A percentile compares a stretch with the other conserved stretches of the same genome.
Evolutionary conservation across 1,140 invertebrate species (phyloP).

Genomic region (Antheraea pernyi): DNA sequence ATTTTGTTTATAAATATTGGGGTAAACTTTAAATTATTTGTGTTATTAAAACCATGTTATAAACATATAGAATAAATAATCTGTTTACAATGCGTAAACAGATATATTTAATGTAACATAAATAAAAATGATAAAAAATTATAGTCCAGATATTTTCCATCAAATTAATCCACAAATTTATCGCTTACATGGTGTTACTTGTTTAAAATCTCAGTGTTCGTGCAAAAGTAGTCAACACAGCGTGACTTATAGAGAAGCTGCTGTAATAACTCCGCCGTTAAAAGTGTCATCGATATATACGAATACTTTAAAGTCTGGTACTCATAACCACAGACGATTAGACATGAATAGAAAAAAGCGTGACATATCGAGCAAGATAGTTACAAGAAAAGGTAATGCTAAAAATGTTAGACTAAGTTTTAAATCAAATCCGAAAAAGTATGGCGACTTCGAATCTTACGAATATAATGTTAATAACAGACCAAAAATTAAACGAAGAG

Average conservation of each 20-base stretch:
- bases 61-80: background rate
- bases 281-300: background rate
- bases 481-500: background rate
- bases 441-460: background rate
- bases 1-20: background rate
- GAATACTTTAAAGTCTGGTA: background rate
- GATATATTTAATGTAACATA: background rate
- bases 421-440: background rate
- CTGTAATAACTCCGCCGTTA: background rate
- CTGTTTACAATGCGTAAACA: background rate
- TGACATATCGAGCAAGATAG: background rate
- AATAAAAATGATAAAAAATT: background rate
- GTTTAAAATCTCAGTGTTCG: background rate
- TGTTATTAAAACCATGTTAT: background rate
- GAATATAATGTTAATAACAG: background rate
- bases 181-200: background rate
- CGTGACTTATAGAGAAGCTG: background rate
- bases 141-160: background rate
- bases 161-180: background rate
- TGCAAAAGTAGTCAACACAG: background rate
- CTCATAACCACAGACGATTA: background rate
- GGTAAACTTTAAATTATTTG: background rate
- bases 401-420: background rate
- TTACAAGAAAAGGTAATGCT: background rate
- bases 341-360: background rate